Conservation (phyloP, 2,888 invertebrate species). For the Spodoptera picta region DNA sequence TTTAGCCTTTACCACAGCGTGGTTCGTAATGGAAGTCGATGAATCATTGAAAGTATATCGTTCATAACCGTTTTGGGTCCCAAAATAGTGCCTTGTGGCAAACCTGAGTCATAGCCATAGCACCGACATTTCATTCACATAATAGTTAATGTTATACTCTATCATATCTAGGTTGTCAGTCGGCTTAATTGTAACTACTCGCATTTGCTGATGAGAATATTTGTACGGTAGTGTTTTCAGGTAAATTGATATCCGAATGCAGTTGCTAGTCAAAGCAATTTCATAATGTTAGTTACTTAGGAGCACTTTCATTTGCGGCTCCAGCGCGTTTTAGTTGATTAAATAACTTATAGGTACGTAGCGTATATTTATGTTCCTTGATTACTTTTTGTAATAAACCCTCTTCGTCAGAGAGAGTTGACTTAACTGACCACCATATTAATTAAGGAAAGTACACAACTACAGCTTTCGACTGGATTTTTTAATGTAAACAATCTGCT, state of each 20-base stretch:
- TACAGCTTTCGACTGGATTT: no score
- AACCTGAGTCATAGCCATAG: not conserved
- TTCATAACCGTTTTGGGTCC: conserved; percentile 1
- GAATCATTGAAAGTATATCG: conserved; percentile 1
- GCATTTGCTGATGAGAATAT: no score
- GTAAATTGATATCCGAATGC: no score
- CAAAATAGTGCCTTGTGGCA: not conserved
- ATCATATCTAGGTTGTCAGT: no score
- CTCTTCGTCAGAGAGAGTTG: no score
- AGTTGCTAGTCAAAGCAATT: not conserved
- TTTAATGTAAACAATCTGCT: no score
- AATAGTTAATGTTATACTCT: no score
- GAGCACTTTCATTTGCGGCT: conserved; percentile 1
- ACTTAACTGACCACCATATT: no score
- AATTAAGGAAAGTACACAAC: no score
- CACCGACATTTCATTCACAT: not conserved
- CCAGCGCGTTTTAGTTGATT: not conserved
- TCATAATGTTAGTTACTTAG: not conserved
- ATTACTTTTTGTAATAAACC: not conserved
- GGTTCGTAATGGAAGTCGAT: not conserved
- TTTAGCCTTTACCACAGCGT: not conserved
- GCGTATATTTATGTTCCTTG: not conserved
- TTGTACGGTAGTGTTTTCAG: no score
- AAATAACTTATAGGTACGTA: not conserved
- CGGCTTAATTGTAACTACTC: no score